These are phyloP conservation scores for Pelobates fuscus DNA, from an alignment of 2,113 vertebrate genomes.

Conservation along the genomic window DNA sequence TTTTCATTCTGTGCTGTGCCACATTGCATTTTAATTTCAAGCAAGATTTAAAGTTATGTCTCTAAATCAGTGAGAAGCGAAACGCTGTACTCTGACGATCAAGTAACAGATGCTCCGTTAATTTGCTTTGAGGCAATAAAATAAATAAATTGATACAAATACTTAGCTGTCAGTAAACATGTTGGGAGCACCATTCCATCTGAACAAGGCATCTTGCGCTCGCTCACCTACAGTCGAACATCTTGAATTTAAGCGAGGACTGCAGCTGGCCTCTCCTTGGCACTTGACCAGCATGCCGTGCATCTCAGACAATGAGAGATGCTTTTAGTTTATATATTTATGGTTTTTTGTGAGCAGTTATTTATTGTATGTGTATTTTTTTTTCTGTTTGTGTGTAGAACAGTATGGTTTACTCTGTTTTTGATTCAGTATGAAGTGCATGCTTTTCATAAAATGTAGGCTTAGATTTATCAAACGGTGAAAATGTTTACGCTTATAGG, in stretches of 20 bases:
- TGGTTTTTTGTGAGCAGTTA: not conserved
- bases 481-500: no score
- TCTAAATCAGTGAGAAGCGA: conserved; percentile 6
- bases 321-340: not conserved
- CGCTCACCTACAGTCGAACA: not conserved
- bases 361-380: not conserved
- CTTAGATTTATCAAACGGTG: no score
- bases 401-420: no score
- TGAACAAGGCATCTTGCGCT: not conserved
- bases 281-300: not conserved
- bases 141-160: conserved; percentile 31
- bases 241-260: not conserved
- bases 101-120: conserved; percentile 21
- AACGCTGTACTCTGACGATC: conserved; percentile 17
- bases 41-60: conserved; percentile 4
- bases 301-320: conserved; percentile 10
- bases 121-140: conserved; percentile 18
- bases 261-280: not conserved
- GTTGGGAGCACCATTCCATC: not conserved
- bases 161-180: conserved; percentile 26
- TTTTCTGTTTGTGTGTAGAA: no score
- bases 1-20: not conserved
- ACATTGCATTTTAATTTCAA: conserved; percentile 10
- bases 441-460: no score
- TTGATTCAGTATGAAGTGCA: no score